Evolutionary conservation across 2,797 vertebrate genomes (phyloP), one percentile per base, ranked within the genome.

Genomic region (Myoxocephalus aenaeus): DNA sequence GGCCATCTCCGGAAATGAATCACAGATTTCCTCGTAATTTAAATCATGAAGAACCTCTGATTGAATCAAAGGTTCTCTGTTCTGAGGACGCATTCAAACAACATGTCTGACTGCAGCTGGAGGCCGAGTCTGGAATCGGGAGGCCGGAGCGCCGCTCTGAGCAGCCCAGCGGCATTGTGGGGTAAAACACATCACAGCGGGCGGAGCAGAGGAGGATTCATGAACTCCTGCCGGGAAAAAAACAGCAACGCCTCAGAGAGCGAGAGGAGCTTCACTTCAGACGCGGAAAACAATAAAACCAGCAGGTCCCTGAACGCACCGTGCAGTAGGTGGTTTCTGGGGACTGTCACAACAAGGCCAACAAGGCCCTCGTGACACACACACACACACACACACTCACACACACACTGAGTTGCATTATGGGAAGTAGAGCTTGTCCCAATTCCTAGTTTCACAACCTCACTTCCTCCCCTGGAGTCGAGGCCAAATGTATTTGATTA

Each of bases 141-240:
- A n/a, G n/a, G n/a, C n/a, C n/a, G n/a, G n/a, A n/a, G n/a, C n/a
- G n/a, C n/a, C n/a, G n/a, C n/a, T n/a, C n/a, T n/a, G n/a, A n/a
- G n/a, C n/a, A n/a, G n/a, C n/a, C n/a, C n/a, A n/a, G n/a, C n/a
- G 12, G 67, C 77, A 79, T 80, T 87, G 79, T 87, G 59, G 82
- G 81, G 85, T n/a, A n/a, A 89, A 90, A 91, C 80, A n/a, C n/a
- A n/a, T n/a, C n/a, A n/a, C n/a, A n/a, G n/a, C n/a, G n/a, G n/a
- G n/a, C n/a, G n/a, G n/a, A n/a, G n/a, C n/a, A n/a, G n/a, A 86
- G 70, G 69, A 76, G 58, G 65, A 78, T 8, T 75, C 65, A n/a
- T 59, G 65, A 79, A 65, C 79, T 79, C 72, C 67, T 83, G 65
- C 65, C 34, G 73, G 48, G 75, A 18, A 70, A 65, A n/a, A n/a